Evolutionary conservation across 1,140 invertebrate genomes (phyloP), one percentile per base, ranked within the genome.

Genomic region (Vanessa tameamea): DNA sequence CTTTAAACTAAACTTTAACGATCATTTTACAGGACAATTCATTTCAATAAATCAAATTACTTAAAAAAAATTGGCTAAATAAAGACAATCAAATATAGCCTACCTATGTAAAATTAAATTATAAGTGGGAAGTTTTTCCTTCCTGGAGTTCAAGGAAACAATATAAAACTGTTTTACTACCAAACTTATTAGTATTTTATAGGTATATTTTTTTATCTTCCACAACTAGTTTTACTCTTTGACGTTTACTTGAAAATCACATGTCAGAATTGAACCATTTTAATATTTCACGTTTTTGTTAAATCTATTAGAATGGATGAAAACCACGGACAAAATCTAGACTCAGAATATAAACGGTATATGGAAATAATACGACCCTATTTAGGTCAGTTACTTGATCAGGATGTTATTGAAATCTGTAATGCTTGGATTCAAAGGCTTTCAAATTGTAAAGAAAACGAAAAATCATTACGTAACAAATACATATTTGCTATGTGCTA

Each of bases 341-440:
- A 92, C 73, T 37, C 75, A n/a, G 89, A 91, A 77, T 92, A 84
- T 71, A 87, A 87, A 78, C 77, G 83, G 16, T 89, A 89, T 71
- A 82, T 90, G 47, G 80, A 90, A 84, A 87, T 91, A 26, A 76
- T 91, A 59, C 73, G 78, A 72, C 86, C 88, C 2, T 89, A 90
- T 72, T 77, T 92, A 51, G 77, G 69, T 26, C 82, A 87, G 64
- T 66, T 90, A 13, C 64, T 78, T 5, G 84, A 89, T 70, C 64
- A 82, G 63, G 72, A 89, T 20, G 75, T 83, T 12, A 85, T 89
- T 23, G 75, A 83, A 53, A 77, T 87, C 7, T 91, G 89, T 71
- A 87, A 87, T 51, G 78, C 84, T 23, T 92, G 89, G 90, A 86
- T 91, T 9, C 77, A 86, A 68, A 85, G 81, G 69, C 81, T 92